A percentile compares a stretch with the other conserved stretches of the same genome.
phyloP scores from a whole-genome alignment of 2,888 invertebrate species.

The Heteromyza rotundicornis region DNA sequence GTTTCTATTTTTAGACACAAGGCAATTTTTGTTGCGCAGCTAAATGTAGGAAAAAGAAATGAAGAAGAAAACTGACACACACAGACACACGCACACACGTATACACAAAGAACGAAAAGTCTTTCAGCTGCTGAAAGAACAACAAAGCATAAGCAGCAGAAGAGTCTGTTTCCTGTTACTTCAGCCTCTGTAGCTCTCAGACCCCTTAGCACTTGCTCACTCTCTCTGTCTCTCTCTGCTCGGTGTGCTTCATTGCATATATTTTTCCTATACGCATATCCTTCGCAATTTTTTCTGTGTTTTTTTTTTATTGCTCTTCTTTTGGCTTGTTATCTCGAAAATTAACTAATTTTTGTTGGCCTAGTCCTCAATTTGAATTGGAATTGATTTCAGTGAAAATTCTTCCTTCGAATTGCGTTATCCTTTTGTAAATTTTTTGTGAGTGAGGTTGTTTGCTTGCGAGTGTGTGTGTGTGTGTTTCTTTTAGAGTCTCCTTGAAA shows the following conservation, averaged over 20 bases:
- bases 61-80: not conserved
- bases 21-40: conserved; percentile 4
- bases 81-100: not conserved
- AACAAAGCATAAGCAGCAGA: too few relatives aligned
- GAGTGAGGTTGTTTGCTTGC: not conserved
- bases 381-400: not conserved
- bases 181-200: too few relatives aligned
- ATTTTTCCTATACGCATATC: too few relatives aligned
- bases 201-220: too few relatives aligned
- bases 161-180: not conserved
- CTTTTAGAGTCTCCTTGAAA: too few relatives aligned
- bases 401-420: not conserved
- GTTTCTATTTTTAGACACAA: conserved; percentile 37
- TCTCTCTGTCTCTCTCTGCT: not conserved
- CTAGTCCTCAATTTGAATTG: not conserved
- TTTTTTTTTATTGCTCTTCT: not conserved
- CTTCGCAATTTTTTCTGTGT: not conserved
- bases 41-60: not conserved
- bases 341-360: conserved; percentile 3
- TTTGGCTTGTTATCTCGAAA: not conserved
- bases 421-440: not conserved
- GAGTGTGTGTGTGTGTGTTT: not conserved
- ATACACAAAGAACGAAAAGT: not conserved
- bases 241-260: not conserved
- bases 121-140: not conserved